Evolutionary conservation across 2,888 invertebrate species (phyloP), one percentile per base, ranked within the genome.

Genomic region (Cephus sareptanus): DNA sequence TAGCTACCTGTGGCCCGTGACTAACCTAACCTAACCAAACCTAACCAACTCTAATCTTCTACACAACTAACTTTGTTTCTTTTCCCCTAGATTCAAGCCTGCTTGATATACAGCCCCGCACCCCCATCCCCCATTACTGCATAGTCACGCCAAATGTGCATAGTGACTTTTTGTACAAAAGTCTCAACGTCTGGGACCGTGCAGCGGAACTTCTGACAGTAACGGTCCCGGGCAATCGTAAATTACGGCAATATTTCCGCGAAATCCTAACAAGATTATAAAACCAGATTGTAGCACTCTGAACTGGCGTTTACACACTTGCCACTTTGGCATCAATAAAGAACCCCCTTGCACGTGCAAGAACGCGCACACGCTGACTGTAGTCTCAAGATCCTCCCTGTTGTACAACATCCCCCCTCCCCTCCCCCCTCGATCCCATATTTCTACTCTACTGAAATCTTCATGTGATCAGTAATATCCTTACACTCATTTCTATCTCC

Each of bases 211-310:
- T 56, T 23, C 30, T 78, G 76, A 76, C 73, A 70, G 76, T 75
- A 78, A 78, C 40, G 56, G 56, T 78, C 76, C 87, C 83, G 86
- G 89, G 89, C 88, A 88, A 89, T 89, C 91, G 89, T 91, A 91
- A 91, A 91, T 91, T 90, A 90, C 87, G 84, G 82, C 89, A 89
- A 91, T 91, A 90, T 91, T 91, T 91, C 90, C 90, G 89, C 90
- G 91, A 91, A 91, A 90, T 90, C 88, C 89, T 90, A 90, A 91
- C 90, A 89, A 91, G 91, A 91, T 91, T 91, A 91, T 89, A 89
- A 91, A 56, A 89, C 85, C 87, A 88, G 90, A 89, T 90, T 88
- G 89, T 88, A 87, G 84, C 87, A 83, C 80, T 81, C 82, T 83
- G 80, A 75, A 75, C 79, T 77, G 71, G 73, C 79, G 78, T 76